Evolutionary conservation across 2,888 invertebrate species (phyloP), one percentile per base, ranked within the genome.

Genomic region (Torymus texanus): DNA sequence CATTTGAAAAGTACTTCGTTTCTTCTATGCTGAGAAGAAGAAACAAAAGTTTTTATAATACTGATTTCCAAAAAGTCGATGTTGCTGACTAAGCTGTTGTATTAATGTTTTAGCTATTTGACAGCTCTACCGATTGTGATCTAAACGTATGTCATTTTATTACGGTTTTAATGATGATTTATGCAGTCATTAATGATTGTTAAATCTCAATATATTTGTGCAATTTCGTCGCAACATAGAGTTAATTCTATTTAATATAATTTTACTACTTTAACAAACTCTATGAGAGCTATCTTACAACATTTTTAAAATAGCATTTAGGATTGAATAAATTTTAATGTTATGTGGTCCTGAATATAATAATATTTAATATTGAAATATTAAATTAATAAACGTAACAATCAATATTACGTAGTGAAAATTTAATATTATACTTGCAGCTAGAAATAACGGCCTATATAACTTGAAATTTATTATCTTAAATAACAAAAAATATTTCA

Each of bases 61-160:
- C 8, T 41, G 41, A 41, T 41, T 41, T 8, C 41, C 41, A 41
- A 41, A 41, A 41, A 41, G 41, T 41, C 8, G 41, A 41, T 41
- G 3, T 29, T 41, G 41, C 10, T 41, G 41, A 41, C 41, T 8
- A 41, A 41, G 41, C 41, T 41, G 41, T 41, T 8, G 41, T 8
- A 14, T 24, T 24, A 63, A 16, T 24, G 18, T 18, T 61, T 61
- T 56, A n/a, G 14, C 18, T 24, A 41, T 14, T 63, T 13, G 24
- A 21, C 50, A 58, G 13, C 2, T 70, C 16, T 18, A 14, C 53
- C 18, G 18, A 62, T 76, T 68, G 75, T 68, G 62, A 76, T 76
- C 18, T 11, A 70, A 56, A 70, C 13, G 51, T 50, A 24, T 50
- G 13, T 63, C 41, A 41, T 41, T 76, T 21, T n/a, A 67, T 41